phyloP scores from a whole-genome alignment of 1,140 invertebrate species.

The Drosophila suzukii region DNA sequence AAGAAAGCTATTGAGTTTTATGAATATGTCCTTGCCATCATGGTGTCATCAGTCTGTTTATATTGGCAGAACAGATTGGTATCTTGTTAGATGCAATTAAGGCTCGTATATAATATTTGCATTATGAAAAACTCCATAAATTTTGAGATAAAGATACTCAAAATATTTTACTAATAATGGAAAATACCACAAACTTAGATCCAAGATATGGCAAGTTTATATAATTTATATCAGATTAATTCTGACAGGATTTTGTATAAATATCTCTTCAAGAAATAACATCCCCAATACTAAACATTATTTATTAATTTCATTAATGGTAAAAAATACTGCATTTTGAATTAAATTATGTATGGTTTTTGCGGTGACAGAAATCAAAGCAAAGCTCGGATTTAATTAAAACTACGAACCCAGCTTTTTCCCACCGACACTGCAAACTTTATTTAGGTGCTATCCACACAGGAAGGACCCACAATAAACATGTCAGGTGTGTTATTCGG shows the following conservation, averaged over 20 bases:
- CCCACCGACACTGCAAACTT: not conserved
- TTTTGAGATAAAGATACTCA: not conserved
- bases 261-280: too few species aligned
- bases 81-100: not conserved
- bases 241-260: too few species aligned
- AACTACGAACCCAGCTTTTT: not conserved
- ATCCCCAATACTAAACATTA: too few species aligned
- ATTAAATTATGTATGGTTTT: too few species aligned
- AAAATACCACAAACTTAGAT: too few species aligned
- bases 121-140: not conserved
- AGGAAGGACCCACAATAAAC: constrained; percentile 7
- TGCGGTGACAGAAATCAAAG: not conserved
- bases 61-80: not conserved
- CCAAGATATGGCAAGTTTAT: too few species aligned
- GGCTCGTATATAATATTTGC: not conserved
- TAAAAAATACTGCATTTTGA: too few species aligned
- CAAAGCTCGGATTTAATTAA: not conserved
- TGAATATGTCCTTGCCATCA: not conserved
- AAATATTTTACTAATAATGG: not conserved
- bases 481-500: constrained; percentile 17
- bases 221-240: too few species aligned
- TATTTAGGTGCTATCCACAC: constrained; percentile 18
- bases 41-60: not conserved
- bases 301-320: too few species aligned
- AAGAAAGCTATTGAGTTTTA: not conserved